Conservation (phyloP, 37 sponge, comb jelly and placozoan genomes). For the Mnemiopsis leidyi region DNA sequence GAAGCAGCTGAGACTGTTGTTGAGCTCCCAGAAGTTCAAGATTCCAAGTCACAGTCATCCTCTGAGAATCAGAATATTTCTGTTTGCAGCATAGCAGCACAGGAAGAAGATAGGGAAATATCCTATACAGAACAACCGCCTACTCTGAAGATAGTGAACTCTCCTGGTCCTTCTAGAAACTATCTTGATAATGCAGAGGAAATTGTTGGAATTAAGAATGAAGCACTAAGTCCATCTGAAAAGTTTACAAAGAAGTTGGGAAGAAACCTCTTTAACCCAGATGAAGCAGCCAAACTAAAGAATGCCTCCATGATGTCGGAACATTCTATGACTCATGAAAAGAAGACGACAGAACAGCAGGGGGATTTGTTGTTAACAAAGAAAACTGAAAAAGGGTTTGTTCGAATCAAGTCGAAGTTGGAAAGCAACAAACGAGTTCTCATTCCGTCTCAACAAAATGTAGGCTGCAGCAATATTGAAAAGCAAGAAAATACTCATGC, state of each 20-base stretch:
- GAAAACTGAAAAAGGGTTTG: neutral
- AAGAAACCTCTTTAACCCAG: constrained; percentile 24
- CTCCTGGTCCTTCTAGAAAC: neutral
- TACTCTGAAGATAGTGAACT: neutral
- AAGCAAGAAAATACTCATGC: neutral
- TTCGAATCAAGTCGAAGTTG: neutral
- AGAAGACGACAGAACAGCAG: neutral
- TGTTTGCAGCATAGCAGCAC: neutral
- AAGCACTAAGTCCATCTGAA: neutral
- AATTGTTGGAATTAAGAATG: neutral
- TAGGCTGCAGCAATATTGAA: neutral
- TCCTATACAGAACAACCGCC: neutral
- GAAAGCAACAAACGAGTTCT: neutral
- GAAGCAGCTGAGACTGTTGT: neutral
- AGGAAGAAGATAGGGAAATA: neutral
- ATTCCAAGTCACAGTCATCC: no score
- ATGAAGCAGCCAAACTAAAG: neutral
- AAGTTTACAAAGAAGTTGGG: neutral
- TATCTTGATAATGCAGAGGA: neutral
- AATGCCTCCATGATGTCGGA: neutral
- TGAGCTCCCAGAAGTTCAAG: no score
- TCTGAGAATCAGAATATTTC: no score
- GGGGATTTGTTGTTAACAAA: neutral
- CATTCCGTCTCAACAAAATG: neutral
- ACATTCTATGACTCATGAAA: neutral